Conservation (phyloP, 2,113 vertebrate genomes). For the Sylvia atricapilla region DNA sequence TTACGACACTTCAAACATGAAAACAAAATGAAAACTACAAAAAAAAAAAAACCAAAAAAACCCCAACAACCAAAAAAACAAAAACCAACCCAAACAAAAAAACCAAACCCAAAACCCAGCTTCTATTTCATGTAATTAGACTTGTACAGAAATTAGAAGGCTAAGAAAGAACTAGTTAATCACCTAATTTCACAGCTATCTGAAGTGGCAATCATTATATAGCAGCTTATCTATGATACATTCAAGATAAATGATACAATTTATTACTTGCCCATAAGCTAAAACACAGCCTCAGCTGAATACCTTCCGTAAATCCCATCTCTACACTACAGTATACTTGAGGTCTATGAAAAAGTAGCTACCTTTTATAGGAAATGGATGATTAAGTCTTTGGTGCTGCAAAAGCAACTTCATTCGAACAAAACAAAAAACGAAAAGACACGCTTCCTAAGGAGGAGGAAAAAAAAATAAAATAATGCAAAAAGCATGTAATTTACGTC, state of each 20-base stretch:
- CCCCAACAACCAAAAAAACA: constrained; percentile 22
- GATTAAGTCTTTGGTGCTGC: constrained; percentile 99
- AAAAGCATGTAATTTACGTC: constrained; percentile 87
- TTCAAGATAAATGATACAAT: constrained; percentile 99
- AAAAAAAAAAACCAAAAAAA: constrained; percentile 57
- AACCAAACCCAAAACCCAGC: constrained; percentile 80
- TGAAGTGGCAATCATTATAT: constrained; percentile 99
- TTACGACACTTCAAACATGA: constrained; percentile 98
- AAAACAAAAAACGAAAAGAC: constrained; percentile 73
- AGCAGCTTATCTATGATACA: constrained; percentile 99
- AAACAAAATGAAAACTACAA: constrained; percentile 78
- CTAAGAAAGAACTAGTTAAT: constrained; percentile 95
- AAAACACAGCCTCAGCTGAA: constrained; percentile 93
- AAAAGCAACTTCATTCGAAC: constrained; percentile 95
- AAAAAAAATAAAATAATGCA: constrained; percentile 38
- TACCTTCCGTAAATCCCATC: constrained; percentile 85
- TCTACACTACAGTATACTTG: constrained; percentile 93
- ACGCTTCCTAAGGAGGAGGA: constrained; percentile 73
- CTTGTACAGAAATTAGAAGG: constrained; percentile 94
- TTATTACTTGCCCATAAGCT: constrained; percentile 98
- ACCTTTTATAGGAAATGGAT: constrained; percentile 96
- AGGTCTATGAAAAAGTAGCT: constrained; percentile 98
- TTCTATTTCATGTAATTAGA: constrained; percentile 97
- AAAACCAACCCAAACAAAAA: constrained; percentile 64
- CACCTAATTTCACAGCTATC: constrained; percentile 99